Base-by-base conservation (phyloP, 2,888 invertebrate species). In the Zootermopsis nevadensis region DNA sequence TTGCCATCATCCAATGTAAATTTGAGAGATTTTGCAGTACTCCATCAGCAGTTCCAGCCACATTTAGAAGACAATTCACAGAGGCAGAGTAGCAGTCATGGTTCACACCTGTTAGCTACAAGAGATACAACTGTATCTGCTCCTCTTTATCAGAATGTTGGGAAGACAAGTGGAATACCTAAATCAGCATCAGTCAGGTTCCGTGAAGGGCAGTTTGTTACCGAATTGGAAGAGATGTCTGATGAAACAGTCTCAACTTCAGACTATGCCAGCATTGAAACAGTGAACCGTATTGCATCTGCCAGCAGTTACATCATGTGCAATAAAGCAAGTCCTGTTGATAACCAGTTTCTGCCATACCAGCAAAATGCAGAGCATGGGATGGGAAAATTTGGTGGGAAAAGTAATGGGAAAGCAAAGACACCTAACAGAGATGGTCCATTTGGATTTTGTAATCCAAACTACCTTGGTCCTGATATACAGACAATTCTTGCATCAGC, bases 401-500 rank as follows among this genome's bases (percentile, higher is more conserved):
- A 69, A 33, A 79, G 30, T 27, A 80, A 42, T 33, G 76, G 42
- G 30, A 77, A 81, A 15, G 77, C 69, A 48, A 77, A 77, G 67
- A 83, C 82, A 19, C 69, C 80, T 83, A 87, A 88, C 85, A 87
- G 88, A 33, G 91, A 90, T 77, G 91, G 92, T 1, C 91, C 92
- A 12, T 92, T 93, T 83, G 94, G 95, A 1, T 95, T 95, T 89
- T 94, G 94, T 87, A 95, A 95, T 88, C 95, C 95, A 7, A 95
- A 95, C 88, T 95, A 95, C 87, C 89, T 94, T 86, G 94, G 94
- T 0, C 92, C 94, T 10, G 94, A 94, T 86, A 91, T 93, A 72
- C 90, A 90, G 85, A 88, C 88, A 1, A 85, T 88, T n/a, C 80
- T 86, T 27, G 82, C 84, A 7, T 81, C 83, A 31, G 80, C 83